phyloP scores from a whole-genome alignment of 2,113 vertebrate species.

The Ammospiza nelsoni region DNA sequence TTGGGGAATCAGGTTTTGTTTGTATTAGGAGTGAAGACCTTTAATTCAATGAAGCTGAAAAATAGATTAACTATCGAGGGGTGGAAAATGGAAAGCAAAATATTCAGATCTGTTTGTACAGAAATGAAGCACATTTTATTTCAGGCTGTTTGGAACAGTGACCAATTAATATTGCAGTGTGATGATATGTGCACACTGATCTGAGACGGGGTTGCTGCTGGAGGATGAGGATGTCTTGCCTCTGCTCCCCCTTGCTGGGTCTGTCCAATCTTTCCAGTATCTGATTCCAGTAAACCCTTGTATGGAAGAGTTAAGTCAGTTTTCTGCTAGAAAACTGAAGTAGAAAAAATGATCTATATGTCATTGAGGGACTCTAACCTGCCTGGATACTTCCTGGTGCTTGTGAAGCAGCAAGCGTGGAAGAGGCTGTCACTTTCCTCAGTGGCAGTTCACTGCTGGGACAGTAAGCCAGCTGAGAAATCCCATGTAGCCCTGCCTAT shows the following conservation, averaged over 20 bases:
- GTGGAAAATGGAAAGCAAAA: background rate
- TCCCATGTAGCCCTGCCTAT: background rate
- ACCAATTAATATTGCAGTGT: background rate
- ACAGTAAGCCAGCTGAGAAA: background rate
- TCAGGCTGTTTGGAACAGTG: background rate
- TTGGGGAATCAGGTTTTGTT: background rate
- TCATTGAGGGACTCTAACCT: background rate
- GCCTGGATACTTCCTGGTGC: background rate
- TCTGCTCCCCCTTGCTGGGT: background rate
- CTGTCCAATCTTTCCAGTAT: background rate
- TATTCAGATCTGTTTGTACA: background rate
- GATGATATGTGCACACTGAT: rapidly evolving
- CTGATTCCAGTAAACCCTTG: background rate
- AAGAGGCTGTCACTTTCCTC: background rate
- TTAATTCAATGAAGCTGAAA: background rate
- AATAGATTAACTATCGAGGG: background rate
- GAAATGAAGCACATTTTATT: background rate
- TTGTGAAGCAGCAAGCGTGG: background rate
- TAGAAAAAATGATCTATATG: background rate
- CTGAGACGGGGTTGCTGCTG: background rate
- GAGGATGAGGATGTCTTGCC: background rate
- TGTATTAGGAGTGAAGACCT: background rate
- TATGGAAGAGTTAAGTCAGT: rapidly evolving
- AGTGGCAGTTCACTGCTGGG: background rate
- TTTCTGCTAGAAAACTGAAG: background rate